Evolutionary conservation across 1,140 invertebrate genomes (phyloP).

Genomic region (Eulimnadia texana): DNA sequence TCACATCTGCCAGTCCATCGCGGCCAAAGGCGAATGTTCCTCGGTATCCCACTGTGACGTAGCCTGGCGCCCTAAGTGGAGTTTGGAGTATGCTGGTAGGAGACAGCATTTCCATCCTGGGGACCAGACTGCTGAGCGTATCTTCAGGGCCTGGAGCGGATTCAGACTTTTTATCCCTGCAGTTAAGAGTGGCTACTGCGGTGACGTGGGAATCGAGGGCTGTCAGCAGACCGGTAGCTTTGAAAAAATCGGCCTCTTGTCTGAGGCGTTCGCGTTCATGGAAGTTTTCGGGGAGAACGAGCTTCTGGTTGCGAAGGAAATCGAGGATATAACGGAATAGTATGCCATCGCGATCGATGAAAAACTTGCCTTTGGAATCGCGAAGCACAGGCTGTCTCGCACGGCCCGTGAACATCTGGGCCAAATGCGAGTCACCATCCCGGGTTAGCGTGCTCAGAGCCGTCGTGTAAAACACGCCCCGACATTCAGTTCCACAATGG

Average conservation of each 20-base stretch:
- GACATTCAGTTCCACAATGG: slow-evolving; percentile 74
- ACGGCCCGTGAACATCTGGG: slow-evolving; percentile 41
- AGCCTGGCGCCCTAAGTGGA: slow-evolving; percentile 35
- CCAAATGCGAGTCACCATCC: slow-evolving; percentile 55
- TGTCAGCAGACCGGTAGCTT: slow-evolving; percentile 43
- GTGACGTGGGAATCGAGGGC: neutral
- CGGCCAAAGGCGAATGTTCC: slow-evolving; percentile 98
- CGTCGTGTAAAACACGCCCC: slow-evolving; percentile 83
- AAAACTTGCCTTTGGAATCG: slow-evolving; percentile 82
- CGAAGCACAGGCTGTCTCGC: slow-evolving; percentile 33
- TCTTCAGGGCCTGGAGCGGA: slow-evolving; percentile 21
- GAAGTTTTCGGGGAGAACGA: slow-evolving; percentile 90
- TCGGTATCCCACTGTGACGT: slow-evolving; percentile 93
- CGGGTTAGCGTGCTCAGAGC: slow-evolving; percentile 56
- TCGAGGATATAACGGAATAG: slow-evolving; percentile 97
- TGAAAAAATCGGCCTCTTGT: slow-evolving; percentile 78
- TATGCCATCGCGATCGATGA: slow-evolving; percentile 93
- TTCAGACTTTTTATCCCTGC: slow-evolving; percentile 25
- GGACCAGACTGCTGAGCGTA: neutral
- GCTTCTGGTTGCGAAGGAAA: slow-evolving; percentile 74
- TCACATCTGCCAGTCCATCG: slow-evolving; percentile 93
- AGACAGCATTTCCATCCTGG: slow-evolving; percentile 1
- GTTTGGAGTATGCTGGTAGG: neutral
- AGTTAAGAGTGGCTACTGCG: slow-evolving; percentile 15
- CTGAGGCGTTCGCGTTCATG: slow-evolving; percentile 76